Base-by-base conservation (phyloP, 2,888 invertebrate species). In the Hyalella azteca region DNA sequence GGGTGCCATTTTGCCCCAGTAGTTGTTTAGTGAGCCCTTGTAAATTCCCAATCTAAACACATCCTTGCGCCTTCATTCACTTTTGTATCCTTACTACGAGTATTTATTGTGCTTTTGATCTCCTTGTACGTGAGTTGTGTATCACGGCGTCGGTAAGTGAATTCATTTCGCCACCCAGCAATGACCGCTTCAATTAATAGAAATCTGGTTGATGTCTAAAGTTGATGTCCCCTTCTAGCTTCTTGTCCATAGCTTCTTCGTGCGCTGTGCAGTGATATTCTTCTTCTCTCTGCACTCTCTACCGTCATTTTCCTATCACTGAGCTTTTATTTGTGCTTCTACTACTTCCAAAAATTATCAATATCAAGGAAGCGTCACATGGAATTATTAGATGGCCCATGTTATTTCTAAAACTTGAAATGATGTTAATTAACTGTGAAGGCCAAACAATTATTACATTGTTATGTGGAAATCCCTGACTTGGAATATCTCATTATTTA, bases 121-220 rank as follows among this genome's bases (percentile, higher is more conserved):
- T 22, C 54, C 29, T n/a, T n/a, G n/a, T n/a, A n/a, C n/a, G n/a
- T n/a, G n/a, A n/a, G n/a, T n/a, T n/a, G n/a, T n/a, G n/a, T n/a
- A n/a, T n/a, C n/a, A n/a, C n/a, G 29, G 54, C 29, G 54, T 26
- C 29, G 54, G 54, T 54, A 54, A 54, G 54, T 54, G 54, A 54
- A 54, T 29, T 54, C 54, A 54, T 54, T 29, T 4, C 26, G 26
- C 54, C 29, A 26, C 54, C 29, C 54, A 26, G 26, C 54, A 22
- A 54, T 4, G 54, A 26, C 54, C 29, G 54, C 54, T 54, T 54
- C 54, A 54, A 29, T 54, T 11, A 22, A 54, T 54, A 29, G 22
- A 54, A 11, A 22, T 26, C 22, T 26, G n/a, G n/a, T 54, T 22
- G 22, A 54, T 9, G 54, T 26, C 54, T 9, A 26, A 26, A 29